These are phyloP conservation scores for Pseudomyrmex concolor DNA, from an alignment of 1,140 invertebrate species.

Conservation along the genomic window DNA sequence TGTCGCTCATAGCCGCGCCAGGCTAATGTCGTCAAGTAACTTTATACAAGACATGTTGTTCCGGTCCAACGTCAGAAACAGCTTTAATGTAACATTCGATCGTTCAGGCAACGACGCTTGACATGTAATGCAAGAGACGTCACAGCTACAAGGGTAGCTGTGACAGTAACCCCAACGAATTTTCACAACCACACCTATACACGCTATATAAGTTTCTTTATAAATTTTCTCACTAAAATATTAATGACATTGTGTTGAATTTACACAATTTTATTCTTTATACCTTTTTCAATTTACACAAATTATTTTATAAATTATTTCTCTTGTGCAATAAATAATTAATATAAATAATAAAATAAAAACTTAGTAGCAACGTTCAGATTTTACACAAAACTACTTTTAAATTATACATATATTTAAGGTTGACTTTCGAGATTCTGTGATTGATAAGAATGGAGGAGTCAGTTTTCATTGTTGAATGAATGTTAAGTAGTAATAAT, in stretches of 20 bases:
- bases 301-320: too few relatives aligned
- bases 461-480: neutral
- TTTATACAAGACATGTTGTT: neutral
- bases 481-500: slow-evolving; percentile 1
- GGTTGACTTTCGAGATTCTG: slow-evolving; percentile 16
- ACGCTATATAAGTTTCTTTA: neutral
- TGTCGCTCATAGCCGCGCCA: neutral
- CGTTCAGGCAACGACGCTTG: slow-evolving; percentile 27
- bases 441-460: neutral
- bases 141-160: neutral
- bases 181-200: neutral
- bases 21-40: slow-evolving; percentile 1
- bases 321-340: too few relatives aligned
- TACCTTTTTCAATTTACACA: neutral
- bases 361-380: too few relatives aligned
- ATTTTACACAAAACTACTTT: too few relatives aligned
- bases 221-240: neutral
- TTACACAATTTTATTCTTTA: neutral
- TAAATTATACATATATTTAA: slow-evolving; percentile 8
- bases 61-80: slow-evolving; percentile 29
- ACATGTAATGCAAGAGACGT: neutral
- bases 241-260: neutral
- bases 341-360: too few relatives aligned
- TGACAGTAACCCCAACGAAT: neutral
- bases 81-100: slow-evolving; percentile 39